Conservation (phyloP, 1,140 invertebrate genomes). For the Bombus confusus region DNA sequence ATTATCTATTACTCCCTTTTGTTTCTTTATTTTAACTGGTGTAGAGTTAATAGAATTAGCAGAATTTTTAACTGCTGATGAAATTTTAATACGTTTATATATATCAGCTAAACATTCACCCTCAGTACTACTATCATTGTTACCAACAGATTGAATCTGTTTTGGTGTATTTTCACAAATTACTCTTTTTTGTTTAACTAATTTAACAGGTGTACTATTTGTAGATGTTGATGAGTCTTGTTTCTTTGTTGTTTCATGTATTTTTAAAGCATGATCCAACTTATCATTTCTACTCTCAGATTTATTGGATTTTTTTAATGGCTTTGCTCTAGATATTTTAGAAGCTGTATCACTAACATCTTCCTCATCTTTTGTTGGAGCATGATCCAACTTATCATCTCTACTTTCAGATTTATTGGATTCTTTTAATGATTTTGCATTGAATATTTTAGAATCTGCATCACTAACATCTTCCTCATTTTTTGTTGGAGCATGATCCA, state of each 20-base stretch:
- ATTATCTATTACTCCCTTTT: not conserved
- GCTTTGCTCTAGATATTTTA: conserved; percentile 4
- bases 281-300: conserved; percentile 5
- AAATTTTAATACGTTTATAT: conserved; percentile 25
- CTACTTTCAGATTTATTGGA: not conserved
- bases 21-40: not conserved
- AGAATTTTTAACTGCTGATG: not conserved
- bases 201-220: conserved; percentile 10
- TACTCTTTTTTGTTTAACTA: conserved; percentile 3
- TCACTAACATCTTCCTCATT: not conserved
- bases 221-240: not conserved
- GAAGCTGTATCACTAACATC: not conserved
- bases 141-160: not conserved
- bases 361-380: not conserved
- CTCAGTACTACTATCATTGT: not conserved
- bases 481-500: not conserved
- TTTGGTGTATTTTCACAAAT: not conserved
- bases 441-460: not conserved
- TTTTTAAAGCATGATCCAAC: not conserved
- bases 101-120: conserved; percentile 1
- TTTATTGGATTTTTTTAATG: not conserved
- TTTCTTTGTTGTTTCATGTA: not conserved
- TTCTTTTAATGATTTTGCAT: conserved; percentile 7
- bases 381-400: not conserved
- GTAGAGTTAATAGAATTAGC: not conserved